Conservation (phyloP, 1,140 invertebrate species). For the Ostrea denselamellosa region DNA sequence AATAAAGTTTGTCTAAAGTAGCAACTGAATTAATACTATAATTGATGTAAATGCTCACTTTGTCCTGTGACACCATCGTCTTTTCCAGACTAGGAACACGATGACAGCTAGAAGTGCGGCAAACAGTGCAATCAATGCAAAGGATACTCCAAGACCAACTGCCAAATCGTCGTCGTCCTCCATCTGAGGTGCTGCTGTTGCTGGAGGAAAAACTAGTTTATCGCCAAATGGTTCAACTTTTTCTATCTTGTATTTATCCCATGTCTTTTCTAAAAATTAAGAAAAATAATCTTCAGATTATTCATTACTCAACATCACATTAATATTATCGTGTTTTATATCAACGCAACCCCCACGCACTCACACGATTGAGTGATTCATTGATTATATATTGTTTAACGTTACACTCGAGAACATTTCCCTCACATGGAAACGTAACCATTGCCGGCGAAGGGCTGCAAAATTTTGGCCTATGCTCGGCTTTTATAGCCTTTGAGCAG, state of each 20-base stretch:
- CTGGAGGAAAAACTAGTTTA: not conserved
- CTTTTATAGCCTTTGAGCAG: too few relatives aligned
- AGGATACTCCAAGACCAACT: not conserved
- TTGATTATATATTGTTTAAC: too few relatives aligned
- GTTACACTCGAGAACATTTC: too few relatives aligned
- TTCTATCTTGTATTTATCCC: conserved; percentile 6
- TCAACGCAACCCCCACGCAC: too few relatives aligned
- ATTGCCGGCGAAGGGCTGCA: too few relatives aligned
- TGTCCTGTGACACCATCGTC: not conserved
- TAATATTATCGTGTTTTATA: too few relatives aligned
- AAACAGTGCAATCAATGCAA: not conserved
- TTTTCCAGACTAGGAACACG: not conserved
- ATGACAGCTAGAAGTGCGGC: not conserved
- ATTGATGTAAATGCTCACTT: not conserved
- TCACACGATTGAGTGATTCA: too few relatives aligned
- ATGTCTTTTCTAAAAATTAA: not conserved
- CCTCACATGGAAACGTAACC: too few relatives aligned
- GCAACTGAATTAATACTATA: not conserved
- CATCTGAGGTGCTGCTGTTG: not conserved
- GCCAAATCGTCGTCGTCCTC: not conserved
- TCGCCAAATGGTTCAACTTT: conserved; percentile 1
- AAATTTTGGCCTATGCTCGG: too few relatives aligned
- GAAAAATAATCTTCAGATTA: too few relatives aligned
- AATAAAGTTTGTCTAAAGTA: too few relatives aligned
- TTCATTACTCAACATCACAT: too few relatives aligned